Evolutionary conservation across 2,797 vertebrate genomes (phyloP).

Genomic region (Hoplostethus mediterraneus): DNA sequence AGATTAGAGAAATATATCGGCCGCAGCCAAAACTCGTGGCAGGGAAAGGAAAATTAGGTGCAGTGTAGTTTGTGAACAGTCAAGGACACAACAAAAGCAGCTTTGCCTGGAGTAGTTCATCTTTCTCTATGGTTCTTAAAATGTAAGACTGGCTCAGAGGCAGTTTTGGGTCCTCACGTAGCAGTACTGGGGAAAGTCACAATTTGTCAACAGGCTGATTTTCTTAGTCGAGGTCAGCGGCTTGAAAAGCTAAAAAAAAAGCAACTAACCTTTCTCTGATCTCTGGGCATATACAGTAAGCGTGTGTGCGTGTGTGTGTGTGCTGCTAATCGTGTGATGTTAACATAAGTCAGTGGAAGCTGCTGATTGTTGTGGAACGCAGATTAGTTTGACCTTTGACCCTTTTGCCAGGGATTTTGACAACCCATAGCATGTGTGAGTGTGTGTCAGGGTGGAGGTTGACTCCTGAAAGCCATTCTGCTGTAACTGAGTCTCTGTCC

Average conservation of each 20-base stretch:
- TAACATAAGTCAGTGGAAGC: conserved; percentile 75
- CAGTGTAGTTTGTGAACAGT: conserved; percentile 27
- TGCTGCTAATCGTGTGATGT: conserved; percentile 78
- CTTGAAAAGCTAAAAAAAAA: neutral
- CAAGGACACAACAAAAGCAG: neutral
- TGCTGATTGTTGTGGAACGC: conserved; percentile 81
- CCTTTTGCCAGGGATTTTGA: conserved; percentile 76
- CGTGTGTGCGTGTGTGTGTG: conserved; percentile 33
- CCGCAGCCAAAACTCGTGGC: conserved; percentile 16
- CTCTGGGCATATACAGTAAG: conserved; percentile 15
- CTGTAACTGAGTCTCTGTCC: conserved; percentile 85
- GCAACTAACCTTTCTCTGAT: neutral
- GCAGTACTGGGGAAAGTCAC: neutral
- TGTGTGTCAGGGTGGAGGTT: conserved; percentile 44
- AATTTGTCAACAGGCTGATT: neutral
- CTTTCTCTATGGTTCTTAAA: conserved; percentile 18
- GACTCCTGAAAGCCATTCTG: conserved; percentile 79
- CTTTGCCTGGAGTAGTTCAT: neutral
- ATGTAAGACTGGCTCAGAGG: neutral
- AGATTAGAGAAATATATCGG: neutral
- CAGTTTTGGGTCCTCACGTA: neutral
- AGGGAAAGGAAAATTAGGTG: conserved; percentile 7
- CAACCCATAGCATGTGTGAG: conserved; percentile 79
- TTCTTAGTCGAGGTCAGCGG: neutral
- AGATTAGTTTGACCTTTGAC: conserved; percentile 83